A percentile compares a stretch with the other conserved stretches of the same genome.
Evolutionary conservation across 2,888 invertebrate species (phyloP).

Genomic region (Proisotoma minuta): DNA sequence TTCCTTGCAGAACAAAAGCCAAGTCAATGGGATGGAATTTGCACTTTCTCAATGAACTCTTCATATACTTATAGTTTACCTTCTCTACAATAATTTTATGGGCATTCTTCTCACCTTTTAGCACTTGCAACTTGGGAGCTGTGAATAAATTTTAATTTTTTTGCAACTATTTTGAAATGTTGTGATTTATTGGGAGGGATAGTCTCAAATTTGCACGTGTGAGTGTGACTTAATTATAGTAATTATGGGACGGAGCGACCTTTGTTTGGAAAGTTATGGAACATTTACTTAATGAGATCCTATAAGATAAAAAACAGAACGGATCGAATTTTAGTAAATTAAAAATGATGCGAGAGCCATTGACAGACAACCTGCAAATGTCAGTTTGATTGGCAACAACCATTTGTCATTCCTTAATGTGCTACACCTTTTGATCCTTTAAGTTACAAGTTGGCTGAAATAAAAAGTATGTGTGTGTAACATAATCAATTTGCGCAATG

Average conservation of each 20-base stretch:
- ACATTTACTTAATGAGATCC: too few relatives aligned
- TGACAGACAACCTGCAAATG: background rate
- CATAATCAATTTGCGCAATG: too few relatives aligned
- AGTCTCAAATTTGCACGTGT: constrained; percentile 5
- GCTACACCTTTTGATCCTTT: too few relatives aligned
- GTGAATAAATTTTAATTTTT: background rate
- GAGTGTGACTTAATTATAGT: too few relatives aligned
- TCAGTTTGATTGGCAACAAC: constrained; percentile 4
- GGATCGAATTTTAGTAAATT: background rate
- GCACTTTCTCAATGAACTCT: background rate
- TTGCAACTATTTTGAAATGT: constrained; percentile 2
- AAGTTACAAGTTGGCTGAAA: too few relatives aligned
- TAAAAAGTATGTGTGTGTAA: too few relatives aligned
- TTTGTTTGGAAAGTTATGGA: too few relatives aligned
- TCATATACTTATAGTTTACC: background rate
- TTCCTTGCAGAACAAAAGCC: too few relatives aligned
- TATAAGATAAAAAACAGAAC: too few relatives aligned
- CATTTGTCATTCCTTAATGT: constrained; percentile 6
- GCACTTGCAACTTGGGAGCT: background rate
- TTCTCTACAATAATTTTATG: background rate
- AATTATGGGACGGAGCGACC: too few relatives aligned
- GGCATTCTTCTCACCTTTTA: constrained; percentile 3
- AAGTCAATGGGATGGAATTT: constrained; percentile 1
- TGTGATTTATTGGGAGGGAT: background rate
- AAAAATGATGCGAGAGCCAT: background rate